Base-by-base conservation (phyloP, 1,140 invertebrate genomes). In the Habropoda laboriosa region DNA sequence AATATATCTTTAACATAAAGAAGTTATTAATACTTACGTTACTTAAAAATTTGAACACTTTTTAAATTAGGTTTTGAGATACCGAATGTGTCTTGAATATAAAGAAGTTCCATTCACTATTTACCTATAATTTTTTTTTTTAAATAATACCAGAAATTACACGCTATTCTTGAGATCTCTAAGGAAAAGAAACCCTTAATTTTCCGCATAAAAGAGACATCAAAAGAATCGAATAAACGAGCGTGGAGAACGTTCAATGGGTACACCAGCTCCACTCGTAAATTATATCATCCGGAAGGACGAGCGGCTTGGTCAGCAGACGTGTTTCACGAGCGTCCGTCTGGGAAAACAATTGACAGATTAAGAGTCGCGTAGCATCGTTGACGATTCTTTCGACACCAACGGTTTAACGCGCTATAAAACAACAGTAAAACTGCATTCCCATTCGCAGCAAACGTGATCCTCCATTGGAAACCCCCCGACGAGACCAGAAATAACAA, bases 291-390 rank as follows among this genome's bases (percentile, higher is more conserved):
- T 0, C n/a, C 21, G 21, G 13, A 32, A 16, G 13, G 6, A 49
- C 18, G 30, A 58, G 24, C 8, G 24, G 3, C 64, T 6, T 30
- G 13, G n/a, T 24, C 47, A 47, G 16, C n/a, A 32, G 7, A 57
- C 16, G 6, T 5, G 18, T 42, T 24, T 58, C 12, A 27, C 18
- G 21, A 40, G 16, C 3, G 13, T 60, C 63, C 57, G 5, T 27
- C 45, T 30, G 32, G 21, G 45, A 40, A 30, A 63, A 74, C 49
- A 64, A 74, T 74, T 51, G 45, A 8, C 32, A n/a, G 10, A 74
- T 40, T 16, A 30, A 47, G 30, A 21, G 3, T 13, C 24, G 10
- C 4, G 1, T 42, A 40, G n/a, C 18, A 8, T 6, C 13, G 49
- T 24, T 27, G 2, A 40, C 8, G 27, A 57, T 71, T n/a, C n/a